Base-by-base conservation (phyloP, 2,797 vertebrate species). In the Ctenopoma multispine region DNA sequence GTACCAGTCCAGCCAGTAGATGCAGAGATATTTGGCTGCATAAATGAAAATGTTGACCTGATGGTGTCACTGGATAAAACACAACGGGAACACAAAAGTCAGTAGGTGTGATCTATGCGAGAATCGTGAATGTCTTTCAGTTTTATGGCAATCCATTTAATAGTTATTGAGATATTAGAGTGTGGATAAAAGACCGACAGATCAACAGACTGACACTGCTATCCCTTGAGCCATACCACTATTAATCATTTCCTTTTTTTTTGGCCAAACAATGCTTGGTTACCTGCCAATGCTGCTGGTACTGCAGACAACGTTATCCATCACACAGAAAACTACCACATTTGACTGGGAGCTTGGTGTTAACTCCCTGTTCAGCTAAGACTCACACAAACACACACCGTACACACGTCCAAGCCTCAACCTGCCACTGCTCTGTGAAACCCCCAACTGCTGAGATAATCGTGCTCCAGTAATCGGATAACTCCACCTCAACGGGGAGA, bases 381-480 rank as follows among this genome's bases (percentile, higher is more conserved):
- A 58, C 14, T 54, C 44, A 59, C 40, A n/a, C n/a, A n/a, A n/a
- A 24, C 17, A 49, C 36, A 59, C 31, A 24, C n/a, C 29, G 23
- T 18, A 29, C 11, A 51, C 23, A 5, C 10, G 34, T 54, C 43
- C 29, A 21, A 44, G 11, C 43, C 62, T 38, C 70, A 74, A 64
- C 50, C 54, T 57, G 51, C 23, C 23, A 31, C 47, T 11, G 48
- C 59, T 53, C 67, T 17, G 20, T 12, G 43, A 58, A 69, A 31
- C 48, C 48, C 29, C 7, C 43, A 48, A 59, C 36, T 4, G 41
- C 65, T 34, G 27, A 69, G 40, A 64, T 59, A 49, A 72, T 58
- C 36, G 23, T 14, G 1, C 31, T 41, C 31, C 58, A 34, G 46
- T 71, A 43, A 48, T 63, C 50, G 24, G 27, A 61, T 58, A 47